These are phyloP conservation scores for Meta bourneti DNA, from an alignment of 2,888 invertebrate genomes.

Conservation along the genomic window DNA sequence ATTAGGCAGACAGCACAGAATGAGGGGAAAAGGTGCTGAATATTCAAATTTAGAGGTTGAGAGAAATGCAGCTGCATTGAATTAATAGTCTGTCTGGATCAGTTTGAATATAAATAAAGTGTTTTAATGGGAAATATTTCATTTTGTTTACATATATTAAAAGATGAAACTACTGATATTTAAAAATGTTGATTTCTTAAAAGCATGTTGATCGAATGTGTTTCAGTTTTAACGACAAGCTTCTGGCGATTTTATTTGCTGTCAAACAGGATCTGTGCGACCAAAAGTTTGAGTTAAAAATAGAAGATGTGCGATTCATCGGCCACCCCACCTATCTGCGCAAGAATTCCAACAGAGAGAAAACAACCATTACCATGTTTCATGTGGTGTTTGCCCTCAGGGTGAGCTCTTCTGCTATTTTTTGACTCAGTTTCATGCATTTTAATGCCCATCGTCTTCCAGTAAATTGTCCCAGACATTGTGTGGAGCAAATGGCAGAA, in stretches of 20 bases:
- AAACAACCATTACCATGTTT: slow-evolving; percentile 87
- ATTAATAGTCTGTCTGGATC: neutral
- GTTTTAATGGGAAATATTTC: neutral
- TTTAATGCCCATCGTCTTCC: too few species aligned
- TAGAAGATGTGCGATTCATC: slow-evolving; percentile 96
- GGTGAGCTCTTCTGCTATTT: slow-evolving; percentile 78
- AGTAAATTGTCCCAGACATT: too few species aligned
- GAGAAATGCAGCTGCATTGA: too few species aligned
- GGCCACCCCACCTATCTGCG: slow-evolving; percentile 88
- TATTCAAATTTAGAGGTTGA: too few species aligned
- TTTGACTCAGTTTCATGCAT: too few species aligned
- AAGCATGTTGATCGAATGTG: neutral
- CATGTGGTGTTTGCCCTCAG: slow-evolving; percentile 84
- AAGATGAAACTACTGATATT: too few species aligned
- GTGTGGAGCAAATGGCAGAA: too few species aligned
- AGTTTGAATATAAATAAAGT: neutral
- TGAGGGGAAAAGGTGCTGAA: too few species aligned
- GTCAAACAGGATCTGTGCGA: slow-evolving; percentile 94
- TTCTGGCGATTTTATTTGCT: slow-evolving; percentile 92
- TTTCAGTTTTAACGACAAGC: slow-evolving; percentile 84
- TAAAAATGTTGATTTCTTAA: neutral
- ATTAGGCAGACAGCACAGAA: too few species aligned
- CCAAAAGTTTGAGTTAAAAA: slow-evolving; percentile 94
- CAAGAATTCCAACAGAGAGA: slow-evolving; percentile 78
- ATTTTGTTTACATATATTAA: neutral